These are phyloP conservation scores for Gobiocypris rarus DNA, from an alignment of 2,113 vertebrate species.

Conservation along the genomic window DNA sequence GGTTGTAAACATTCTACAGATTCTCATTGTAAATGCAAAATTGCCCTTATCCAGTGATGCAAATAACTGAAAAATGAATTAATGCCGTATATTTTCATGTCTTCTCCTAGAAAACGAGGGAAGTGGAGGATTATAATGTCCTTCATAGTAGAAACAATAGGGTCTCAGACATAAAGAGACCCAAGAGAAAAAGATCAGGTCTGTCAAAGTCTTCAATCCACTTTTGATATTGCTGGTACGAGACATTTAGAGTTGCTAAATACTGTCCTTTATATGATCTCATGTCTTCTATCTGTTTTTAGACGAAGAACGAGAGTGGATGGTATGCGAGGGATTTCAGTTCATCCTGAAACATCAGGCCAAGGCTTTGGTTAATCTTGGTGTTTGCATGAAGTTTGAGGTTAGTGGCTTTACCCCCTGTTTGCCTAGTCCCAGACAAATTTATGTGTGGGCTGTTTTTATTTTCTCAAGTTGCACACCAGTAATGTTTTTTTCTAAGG, in stretches of 20 bases:
- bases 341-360: constrained; percentile 87
- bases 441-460: too few relatives aligned
- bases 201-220: constrained; percentile 22
- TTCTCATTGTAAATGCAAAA: too few relatives aligned
- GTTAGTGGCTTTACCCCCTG: constrained; percentile 64
- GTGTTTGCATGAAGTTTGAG: constrained; percentile 83
- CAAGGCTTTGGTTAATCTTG: constrained; percentile 82
- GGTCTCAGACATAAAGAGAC: constrained; percentile 40
- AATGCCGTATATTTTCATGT: neutral
- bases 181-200: constrained; percentile 57
- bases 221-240: neutral
- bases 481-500: too few relatives aligned
- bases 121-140: constrained; percentile 50
- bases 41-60: too few relatives aligned
- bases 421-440: too few relatives aligned
- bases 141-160: constrained; percentile 29
- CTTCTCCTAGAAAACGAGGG: constrained; percentile 65
- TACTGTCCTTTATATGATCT: neutral
- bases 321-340: constrained; percentile 92
- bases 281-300: constrained; percentile 15
- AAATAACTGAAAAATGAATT: neutral
- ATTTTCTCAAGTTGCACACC: too few relatives aligned
- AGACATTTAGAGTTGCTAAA: neutral
- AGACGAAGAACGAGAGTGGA: constrained; percentile 76
- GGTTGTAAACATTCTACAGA: neutral